phyloP scores from a whole-genome alignment of 2,888 invertebrate genomes.

The Dryobota labecula region DNA sequence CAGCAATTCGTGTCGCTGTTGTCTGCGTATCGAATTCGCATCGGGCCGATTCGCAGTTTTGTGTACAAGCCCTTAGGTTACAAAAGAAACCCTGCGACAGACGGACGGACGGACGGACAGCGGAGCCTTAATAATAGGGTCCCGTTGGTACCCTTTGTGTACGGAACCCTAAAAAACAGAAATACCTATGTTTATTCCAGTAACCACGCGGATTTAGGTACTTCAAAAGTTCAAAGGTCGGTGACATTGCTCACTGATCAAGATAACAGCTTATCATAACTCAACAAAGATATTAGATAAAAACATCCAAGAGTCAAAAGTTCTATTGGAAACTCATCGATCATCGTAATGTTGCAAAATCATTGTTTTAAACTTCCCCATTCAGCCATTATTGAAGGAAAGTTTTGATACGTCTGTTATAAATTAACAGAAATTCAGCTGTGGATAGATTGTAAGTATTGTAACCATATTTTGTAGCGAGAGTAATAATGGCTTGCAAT shows the following conservation, averaged over 20 bases:
- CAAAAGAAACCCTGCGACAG: too few species aligned
- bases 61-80: too few species aligned
- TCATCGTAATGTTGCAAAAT: constrained; percentile 72
- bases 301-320: constrained; percentile 46
- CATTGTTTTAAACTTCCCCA: constrained; percentile 74
- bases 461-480: constrained; percentile 37
- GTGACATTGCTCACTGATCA: constrained; percentile 9
- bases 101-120: too few species aligned
- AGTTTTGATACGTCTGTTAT: constrained; percentile 57
- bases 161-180: too few species aligned
- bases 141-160: too few species aligned
- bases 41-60: too few species aligned
- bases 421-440: constrained; percentile 50
- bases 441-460: constrained; percentile 7
- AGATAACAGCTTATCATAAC: constrained; percentile 30
- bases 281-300: constrained; percentile 36
- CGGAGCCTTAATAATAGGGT: too few species aligned
- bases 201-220: neutral
- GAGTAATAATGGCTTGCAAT: constrained; percentile 25
- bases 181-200: neutral
- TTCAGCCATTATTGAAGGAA: constrained; percentile 58
- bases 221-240: neutral
- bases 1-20: too few species aligned
- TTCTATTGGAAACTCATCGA: constrained; percentile 68
- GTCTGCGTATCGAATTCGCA: too few species aligned